These are phyloP conservation scores for Vultur gryphus DNA, from an alignment of 2,797 vertebrate species.

Conservation along the genomic window DNA sequence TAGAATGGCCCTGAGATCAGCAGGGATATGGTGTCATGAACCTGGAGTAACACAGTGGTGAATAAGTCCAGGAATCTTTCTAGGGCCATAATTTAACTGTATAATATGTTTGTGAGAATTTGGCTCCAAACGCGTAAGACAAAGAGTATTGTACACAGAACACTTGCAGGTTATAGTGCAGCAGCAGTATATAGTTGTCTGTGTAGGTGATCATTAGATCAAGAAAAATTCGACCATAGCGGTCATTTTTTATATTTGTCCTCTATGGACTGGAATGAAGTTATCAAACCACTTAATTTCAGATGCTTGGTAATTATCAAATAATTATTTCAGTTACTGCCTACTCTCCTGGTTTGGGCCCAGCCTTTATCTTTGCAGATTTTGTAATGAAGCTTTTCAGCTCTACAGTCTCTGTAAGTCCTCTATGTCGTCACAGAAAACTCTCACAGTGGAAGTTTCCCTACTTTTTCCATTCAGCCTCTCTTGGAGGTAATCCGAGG, in stretches of 20 bases:
- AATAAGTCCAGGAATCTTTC: neutral
- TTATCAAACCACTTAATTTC: neutral
- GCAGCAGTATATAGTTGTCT: neutral
- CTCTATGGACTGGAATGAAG: neutral
- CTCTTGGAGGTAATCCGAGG: neutral
- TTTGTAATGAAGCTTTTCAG: neutral
- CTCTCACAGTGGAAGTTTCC: neutral
- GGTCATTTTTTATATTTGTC: neutral
- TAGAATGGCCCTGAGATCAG: neutral
- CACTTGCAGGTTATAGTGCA: neutral
- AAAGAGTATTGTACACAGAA: neutral
- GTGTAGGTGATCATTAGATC: neutral
- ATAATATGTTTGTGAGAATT: neutral
- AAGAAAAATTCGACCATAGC: neutral
- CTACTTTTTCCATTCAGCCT: neutral
- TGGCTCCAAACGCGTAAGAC: neutral
- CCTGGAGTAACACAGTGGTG: neutral
- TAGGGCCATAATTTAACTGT: neutral
- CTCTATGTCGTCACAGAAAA: neutral
- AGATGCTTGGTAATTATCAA: neutral
- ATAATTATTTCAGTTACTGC: neutral
- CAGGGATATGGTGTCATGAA: neutral
- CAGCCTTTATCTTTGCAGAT: neutral
- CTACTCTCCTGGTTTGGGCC: neutral
- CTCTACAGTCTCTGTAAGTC: neutral